phyloP scores from a whole-genome alignment of 2,888 invertebrate species.

The Xylocampa areola region DNA sequence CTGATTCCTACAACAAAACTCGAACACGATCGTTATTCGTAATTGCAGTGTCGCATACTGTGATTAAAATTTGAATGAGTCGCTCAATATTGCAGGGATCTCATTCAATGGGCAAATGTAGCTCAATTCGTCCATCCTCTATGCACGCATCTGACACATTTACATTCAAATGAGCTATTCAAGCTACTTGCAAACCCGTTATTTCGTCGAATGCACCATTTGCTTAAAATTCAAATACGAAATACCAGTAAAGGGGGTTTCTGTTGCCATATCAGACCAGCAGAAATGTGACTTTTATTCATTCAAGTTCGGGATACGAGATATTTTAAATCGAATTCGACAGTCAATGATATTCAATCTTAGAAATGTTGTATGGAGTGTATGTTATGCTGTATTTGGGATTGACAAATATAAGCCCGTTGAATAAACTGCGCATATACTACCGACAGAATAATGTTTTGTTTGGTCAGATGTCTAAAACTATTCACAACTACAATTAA shows the following conservation, averaged over 20 bases:
- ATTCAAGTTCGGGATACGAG: conserved; percentile 61
- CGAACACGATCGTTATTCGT: conserved; percentile 21
- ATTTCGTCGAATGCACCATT: conserved; percentile 74
- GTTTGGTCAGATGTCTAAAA: no score
- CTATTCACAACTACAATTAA: no score
- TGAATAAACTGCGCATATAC: no score
- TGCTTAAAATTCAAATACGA: conserved; percentile 78
- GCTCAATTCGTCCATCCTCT: conserved; percentile 32
- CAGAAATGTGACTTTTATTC: conserved; percentile 75
- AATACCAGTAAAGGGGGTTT: conserved; percentile 65
- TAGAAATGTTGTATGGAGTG: conserved; percentile 57
- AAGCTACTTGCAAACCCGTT: conserved; percentile 66
- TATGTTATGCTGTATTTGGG: neutral
- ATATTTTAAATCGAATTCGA: conserved; percentile 72
- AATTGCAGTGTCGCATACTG: conserved; percentile 26
- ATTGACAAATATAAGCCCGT: conserved; percentile 10
- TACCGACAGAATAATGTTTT: no score
- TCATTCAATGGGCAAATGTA: conserved; percentile 23
- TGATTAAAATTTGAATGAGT: conserved; percentile 46
- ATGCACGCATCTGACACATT: conserved; percentile 64
- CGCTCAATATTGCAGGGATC: conserved; percentile 38
- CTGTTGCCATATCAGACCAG: conserved; percentile 57
- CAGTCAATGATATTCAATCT: conserved; percentile 64
- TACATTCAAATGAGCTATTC: conserved; percentile 76
- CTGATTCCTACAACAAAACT: conserved; percentile 13